Evolutionary conservation across 2,888 invertebrate species (phyloP), one percentile per base, ranked within the genome.

Genomic region (Euphydryas editha): DNA sequence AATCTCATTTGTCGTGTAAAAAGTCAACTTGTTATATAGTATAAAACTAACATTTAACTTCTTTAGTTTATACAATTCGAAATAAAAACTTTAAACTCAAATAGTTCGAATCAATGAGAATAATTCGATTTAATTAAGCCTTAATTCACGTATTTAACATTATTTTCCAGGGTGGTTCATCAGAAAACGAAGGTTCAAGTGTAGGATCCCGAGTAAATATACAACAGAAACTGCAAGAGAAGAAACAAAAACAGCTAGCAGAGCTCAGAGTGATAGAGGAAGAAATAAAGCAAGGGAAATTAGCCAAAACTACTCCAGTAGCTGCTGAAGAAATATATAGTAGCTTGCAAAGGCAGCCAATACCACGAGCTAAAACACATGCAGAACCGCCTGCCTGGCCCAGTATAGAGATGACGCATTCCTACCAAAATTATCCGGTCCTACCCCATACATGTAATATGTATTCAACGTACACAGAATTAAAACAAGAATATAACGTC

Each of bases 221-320:
- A 69, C 96, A 97, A 71, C 97, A 97, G 76, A 97, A 97, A 81
- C 90, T 97, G 0, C 96, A 97, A 80, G 97, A 97, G 81, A 97
- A 98, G 81, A 97, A 97, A 77, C 96, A 97, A 78, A 97, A 97
- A 72, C 97, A 98, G 78, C 88, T 97, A 36, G 96, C 97, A 0
- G 97, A 97, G 81, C 85, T 97, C 39, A 93, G 96, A 69, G 96
- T 92, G 21, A 92, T 92, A 61, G 97, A 97, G 78, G 97, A 97
- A 79, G 97, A 97, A 84, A 97, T 97, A 62, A 96, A 96, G 77
- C 96, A 96, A 75, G 96, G 96, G 0, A 97, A 97, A 82, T 87
- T 96, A 0, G 95, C 91, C 71, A 86, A 94, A 78, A 93, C 94
- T 64, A 87, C 92, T 0, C 91, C 92, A 0, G 88, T 92, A 0